Base-by-base conservation (phyloP, 2,888 invertebrate species). In the Dorcus hopei region DNA sequence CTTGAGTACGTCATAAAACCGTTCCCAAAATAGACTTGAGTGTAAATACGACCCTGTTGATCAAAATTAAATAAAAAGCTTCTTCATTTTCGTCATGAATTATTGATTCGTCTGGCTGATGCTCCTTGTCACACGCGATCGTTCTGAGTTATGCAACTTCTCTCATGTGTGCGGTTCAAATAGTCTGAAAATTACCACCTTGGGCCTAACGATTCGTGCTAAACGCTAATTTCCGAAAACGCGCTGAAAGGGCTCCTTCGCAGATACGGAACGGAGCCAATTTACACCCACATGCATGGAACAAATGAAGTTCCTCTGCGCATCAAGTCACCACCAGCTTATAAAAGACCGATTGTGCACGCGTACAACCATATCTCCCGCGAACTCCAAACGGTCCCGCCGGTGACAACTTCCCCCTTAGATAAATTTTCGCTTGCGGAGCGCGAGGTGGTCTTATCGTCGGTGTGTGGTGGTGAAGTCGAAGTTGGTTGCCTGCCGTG, bases 301-400 rank as follows among this genome's bases (percentile, higher is more conserved):
- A 58, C 50, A 54, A 58, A 43, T 58, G 58, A 58, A 47, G 58
- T 52, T 57, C 57, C 49, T 50, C 53, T 58, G 58, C 58, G 58
- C 58, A 58, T 45, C 54, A 58, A 51, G 58, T 58, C 48, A 53
- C 54, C 42, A 58, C 43, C 49, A 58, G 50, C 58, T 53, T 58
- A 58, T 58, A 58, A 58, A 58, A 58, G 58, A 49, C 26, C 49
- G 43, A 41, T 39, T 41, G 58, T 58, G 38, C 39, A 9, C 53
- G 23, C 58, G 39, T 49, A 38, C 50, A 42, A 54, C 42, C 58
- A 58, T 49, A 58, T 58, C 49, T 54, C 42, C 42, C 58, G 58
- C 58, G 58, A 40, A 43, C 42, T 40, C 40, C 45, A 57, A 38
- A 52, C 58, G 39, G 43, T 45, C 43, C 39, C 40, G 41, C 53